Evolutionary conservation across 2,888 invertebrate species (phyloP), one percentile per base, ranked within the genome.

Genomic region (Branchipolynoe longqiensis): DNA sequence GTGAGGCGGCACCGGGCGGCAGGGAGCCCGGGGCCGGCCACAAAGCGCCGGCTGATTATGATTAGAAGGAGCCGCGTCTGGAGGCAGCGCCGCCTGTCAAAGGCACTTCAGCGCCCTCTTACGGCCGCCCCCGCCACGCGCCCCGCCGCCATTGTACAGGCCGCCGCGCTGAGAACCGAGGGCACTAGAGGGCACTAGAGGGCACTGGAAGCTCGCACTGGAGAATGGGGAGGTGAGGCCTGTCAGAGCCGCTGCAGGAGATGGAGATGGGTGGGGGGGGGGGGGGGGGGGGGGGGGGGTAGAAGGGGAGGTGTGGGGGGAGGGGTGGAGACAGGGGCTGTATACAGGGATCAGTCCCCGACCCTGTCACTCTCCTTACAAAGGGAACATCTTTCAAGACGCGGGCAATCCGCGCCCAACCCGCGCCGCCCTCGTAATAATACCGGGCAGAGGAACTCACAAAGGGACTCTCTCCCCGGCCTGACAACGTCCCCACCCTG

Each of bases 71-170:
- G 48, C 48, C 25, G 33, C 36, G 25, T 12, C 25, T 6, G 62
- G 12, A 8, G 25, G 41, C 48, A n/a, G 54, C 28, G n/a, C n/a
- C n/a, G n/a, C 48, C 78, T 78, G 78, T 78, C 78, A 78, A 48
- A 78, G 31, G 48, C 78, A 78, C 78, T 78, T 78, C 41, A 41
- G 14, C 54, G 78, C 78, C 54, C 8, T 78, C 78, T 78, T 78
- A 41, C 48, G 78, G 3, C 78, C 78, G 48, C 28, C 78, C 28
- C 22, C 78, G 31, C 22, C 41, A 78, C 48, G 54, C 78, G 48
- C 78, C 48, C 14, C 41, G 41, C 78, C 28, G 78, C 78, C 41
- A 78, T 78, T 48, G 78, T 78, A 31, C 1, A 48, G 48, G 48
- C 31, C 78, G 28, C n/a, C n/a, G 4, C 40, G 40, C 22, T 14